Percentiles rank a stretch among this genome's conserved stretches.
phyloP scores from a whole-genome alignment of 2,888 invertebrate species.

The Leptura quadrifasciata region DNA sequence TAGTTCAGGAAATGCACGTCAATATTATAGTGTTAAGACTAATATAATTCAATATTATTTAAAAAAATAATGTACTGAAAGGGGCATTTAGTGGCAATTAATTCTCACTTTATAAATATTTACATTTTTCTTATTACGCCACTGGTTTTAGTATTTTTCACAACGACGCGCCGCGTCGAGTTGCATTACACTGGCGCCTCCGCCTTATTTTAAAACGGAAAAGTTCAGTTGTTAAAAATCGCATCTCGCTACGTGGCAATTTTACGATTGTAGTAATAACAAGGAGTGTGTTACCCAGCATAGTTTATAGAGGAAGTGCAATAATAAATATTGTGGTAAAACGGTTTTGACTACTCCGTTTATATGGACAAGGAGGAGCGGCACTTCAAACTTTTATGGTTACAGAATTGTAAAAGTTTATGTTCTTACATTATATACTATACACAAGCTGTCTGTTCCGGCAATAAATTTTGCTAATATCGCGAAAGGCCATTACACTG shows the following conservation, averaged over 20 bases:
- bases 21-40: too few species aligned
- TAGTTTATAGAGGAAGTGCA: neutral
- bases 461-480: neutral
- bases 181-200: neutral
- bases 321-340: conserved; percentile 40
- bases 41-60: too few species aligned
- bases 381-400: conserved; percentile 45
- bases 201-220: conserved; percentile 3
- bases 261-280: conserved; percentile 14
- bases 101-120: too few species aligned
- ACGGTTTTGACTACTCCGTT: conserved; percentile 37
- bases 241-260: conserved; percentile 9
- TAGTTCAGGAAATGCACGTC: too few species aligned
- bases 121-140: neutral
- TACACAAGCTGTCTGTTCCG: conserved; percentile 30
- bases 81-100: too few species aligned
- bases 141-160: neutral
- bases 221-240: neutral
- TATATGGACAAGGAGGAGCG: conserved; percentile 34
- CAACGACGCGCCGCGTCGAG: neutral
- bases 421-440: conserved; percentile 44
- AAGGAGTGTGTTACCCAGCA: neutral
- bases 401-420: conserved; percentile 48
- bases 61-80: too few species aligned
- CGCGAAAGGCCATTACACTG: neutral